phyloP scores from a whole-genome alignment of 2,113 vertebrate genomes.

The Sorex araneus region DNA sequence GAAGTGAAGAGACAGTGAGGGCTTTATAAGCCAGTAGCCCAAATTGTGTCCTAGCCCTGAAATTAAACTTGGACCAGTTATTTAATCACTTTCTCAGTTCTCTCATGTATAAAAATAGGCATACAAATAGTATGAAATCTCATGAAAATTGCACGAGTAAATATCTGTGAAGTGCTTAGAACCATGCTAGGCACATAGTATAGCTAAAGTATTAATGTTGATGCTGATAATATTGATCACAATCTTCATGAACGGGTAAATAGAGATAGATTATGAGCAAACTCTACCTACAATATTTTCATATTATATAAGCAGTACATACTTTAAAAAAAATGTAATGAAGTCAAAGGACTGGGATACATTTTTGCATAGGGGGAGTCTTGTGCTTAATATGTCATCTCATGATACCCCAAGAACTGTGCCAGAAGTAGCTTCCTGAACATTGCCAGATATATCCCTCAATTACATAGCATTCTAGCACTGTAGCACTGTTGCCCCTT shows the following conservation, averaged over 20 bases:
- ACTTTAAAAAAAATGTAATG: neutral
- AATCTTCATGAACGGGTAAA: neutral
- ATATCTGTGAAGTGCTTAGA: neutral
- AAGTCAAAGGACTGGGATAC: no score
- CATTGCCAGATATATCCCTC: no score
- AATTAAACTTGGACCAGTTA: neutral
- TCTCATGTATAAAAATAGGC: neutral
- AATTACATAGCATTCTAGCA: no score
- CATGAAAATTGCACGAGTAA: neutral
- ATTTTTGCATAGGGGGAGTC: no score
- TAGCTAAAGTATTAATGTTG: neutral
- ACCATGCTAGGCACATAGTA: neutral
- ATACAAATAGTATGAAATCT: neutral
- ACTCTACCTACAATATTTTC: neutral
- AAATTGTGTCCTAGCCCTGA: neutral
- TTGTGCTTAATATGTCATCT: no score
- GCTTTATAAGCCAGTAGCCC: neutral
- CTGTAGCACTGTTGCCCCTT: no score
- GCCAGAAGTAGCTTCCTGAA: no score
- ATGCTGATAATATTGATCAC: neutral
- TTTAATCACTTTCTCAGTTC: constrained; percentile 7
- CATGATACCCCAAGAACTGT: no score
- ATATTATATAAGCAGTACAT: neutral
- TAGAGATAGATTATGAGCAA: neutral
- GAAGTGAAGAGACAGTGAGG: neutral